Conservation (phyloP, 2,888 invertebrate genomes). For the Formica aserva region DNA sequence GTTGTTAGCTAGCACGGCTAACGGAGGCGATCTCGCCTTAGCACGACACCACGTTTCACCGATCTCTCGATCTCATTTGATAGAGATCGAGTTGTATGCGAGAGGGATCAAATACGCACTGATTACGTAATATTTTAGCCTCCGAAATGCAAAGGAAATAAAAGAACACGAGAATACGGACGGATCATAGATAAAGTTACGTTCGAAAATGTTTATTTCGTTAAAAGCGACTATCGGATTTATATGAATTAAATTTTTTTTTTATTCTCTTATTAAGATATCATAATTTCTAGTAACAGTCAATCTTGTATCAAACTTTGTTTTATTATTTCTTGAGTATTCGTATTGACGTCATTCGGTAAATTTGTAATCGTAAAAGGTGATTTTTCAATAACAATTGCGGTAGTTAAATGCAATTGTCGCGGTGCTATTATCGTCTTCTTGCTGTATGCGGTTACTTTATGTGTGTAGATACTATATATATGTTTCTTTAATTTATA, state of each 20-base stretch:
- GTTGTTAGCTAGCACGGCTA: conserved; percentile 9
- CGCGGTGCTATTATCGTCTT: not conserved
- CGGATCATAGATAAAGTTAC: not conserved
- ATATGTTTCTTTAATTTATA: conserved; percentile 1
- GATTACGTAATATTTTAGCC: conserved; percentile 12
- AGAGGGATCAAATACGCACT: not conserved
- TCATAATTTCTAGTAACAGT: not conserved
- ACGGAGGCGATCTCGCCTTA: conserved; percentile 29
- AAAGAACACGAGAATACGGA: not conserved
- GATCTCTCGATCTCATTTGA: conserved; percentile 19
- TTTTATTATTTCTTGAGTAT: not conserved
- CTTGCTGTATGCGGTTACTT: not conserved
- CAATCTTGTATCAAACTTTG: not conserved
- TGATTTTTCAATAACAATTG: conserved; percentile 38
- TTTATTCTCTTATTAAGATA: not conserved
- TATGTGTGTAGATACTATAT: not conserved
- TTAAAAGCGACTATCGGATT: not conserved
- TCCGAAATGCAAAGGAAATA: not conserved
- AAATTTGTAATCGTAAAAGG: not conserved
- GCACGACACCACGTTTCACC: conserved; percentile 12
- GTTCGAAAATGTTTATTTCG: not conserved
- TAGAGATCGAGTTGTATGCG: not conserved
- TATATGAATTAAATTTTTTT: not conserved
- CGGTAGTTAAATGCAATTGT: conserved; percentile 15
- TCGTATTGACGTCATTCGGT: not conserved